Conservation (phyloP, 2,113 vertebrate genomes). For the Syngnathus scovelli region DNA sequence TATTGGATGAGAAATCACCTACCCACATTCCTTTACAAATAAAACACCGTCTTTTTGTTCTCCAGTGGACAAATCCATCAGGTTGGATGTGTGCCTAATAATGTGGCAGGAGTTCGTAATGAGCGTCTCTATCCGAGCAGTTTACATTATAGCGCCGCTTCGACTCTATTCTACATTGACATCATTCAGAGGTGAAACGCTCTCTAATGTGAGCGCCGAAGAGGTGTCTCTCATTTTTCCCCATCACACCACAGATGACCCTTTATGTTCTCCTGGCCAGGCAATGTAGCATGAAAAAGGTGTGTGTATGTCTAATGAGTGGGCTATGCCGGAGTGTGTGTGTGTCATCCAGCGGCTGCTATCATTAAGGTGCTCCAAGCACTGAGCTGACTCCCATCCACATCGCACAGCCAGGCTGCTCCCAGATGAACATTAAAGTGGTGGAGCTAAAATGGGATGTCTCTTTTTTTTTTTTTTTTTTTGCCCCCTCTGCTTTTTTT, state of each 20-base stretch:
- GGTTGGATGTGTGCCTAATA: conserved; percentile 55
- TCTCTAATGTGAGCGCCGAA: conserved; percentile 47
- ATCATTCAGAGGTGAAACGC: conserved; percentile 55
- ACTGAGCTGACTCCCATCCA: conserved; percentile 53
- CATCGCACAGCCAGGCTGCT: conserved; percentile 63
- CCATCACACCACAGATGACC: conserved; percentile 60
- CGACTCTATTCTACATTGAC: conserved; percentile 51
- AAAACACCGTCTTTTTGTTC: conserved; percentile 16
- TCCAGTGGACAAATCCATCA: conserved; percentile 41
- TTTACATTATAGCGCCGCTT: conserved; percentile 54
- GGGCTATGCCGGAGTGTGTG: conserved; percentile 23
- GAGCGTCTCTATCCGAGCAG: conserved; percentile 50
- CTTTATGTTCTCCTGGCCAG: conserved; percentile 62
- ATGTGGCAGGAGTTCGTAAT: conserved; percentile 43
- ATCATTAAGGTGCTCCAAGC: conserved; percentile 74
- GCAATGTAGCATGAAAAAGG: conserved; percentile 75
- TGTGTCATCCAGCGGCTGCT: conserved; percentile 64
- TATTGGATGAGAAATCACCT: conserved; percentile 13
- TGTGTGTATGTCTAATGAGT: conserved; percentile 45
- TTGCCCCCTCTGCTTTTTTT: conserved; percentile 60
- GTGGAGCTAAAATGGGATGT: conserved; percentile 64
- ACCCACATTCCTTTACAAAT: conserved; percentile 35
- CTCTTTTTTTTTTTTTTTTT: conserved; percentile 44
- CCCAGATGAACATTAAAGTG: conserved; percentile 78
- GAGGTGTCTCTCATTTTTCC: conserved; percentile 47